Base-by-base conservation (phyloP, 2,888 invertebrate species). In the Muschampia plurimacula region DNA sequence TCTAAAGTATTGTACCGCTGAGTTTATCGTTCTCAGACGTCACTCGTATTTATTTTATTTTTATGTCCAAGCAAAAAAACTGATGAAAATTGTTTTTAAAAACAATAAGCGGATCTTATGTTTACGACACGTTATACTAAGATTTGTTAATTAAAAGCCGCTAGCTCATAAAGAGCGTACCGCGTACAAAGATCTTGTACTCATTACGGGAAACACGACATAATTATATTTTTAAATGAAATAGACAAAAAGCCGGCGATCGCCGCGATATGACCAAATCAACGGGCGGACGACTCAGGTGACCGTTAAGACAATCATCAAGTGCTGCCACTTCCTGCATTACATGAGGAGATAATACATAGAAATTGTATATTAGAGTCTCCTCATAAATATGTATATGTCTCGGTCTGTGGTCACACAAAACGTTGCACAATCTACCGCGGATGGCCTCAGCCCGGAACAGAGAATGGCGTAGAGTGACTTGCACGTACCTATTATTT, bases 291-390 rank as follows among this genome's bases (percentile, higher is more conserved):
- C 81, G 80, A 83, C 81, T 80, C 83, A 81, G 87, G 86, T 88
- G 90, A 92, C 93, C 92, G 92, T 93, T 93, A 92, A 90, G 88
- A 91, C 92, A 90, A 91, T 90, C 88, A 91, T 90, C 88, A 89
- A 85, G 84, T 86, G 86, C 84, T 83, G 81, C 89, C 79, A 89
- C 90, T 94, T 94, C 93, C 93, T 92, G 92, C 89, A 89, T 92
- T 91, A 92, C 90, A 84, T 82, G 85, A 82, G 82, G 86, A 92
- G 93, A 92, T 93, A 92, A 93, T 92, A 93, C 93, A 93, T 93
- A 93, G 93, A 94, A 93, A 93, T 93, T 92, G 93, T 94, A 90
- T 91, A 93, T 93, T 92, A 93, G 88, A 92, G 89, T 89, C 89
- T 86, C 86, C 89, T 94, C 91, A 93, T 94, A 91, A 92, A 94